Conservation (phyloP, 2,113 vertebrate species). For the Sapayoa aenigma region DNA sequence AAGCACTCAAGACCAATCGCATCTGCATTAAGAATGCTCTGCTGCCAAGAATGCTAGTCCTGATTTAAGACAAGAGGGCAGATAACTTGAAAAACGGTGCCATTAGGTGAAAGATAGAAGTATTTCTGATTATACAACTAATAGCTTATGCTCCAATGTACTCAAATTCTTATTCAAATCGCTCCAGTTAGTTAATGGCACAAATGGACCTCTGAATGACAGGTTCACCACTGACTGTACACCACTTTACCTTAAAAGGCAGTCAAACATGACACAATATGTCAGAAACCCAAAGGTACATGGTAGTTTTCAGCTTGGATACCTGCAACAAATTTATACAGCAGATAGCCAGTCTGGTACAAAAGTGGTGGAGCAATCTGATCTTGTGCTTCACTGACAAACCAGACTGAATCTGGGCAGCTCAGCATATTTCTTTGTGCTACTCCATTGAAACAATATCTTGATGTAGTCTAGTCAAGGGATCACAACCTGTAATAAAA, state of each 20-base stretch:
- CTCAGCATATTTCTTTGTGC: slow-evolving; percentile 20
- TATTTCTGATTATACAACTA: background rate
- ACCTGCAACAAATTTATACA: slow-evolving; percentile 11
- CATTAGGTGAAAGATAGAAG: background rate
- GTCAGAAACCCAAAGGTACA: slow-evolving; percentile 42
- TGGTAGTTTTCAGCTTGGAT: slow-evolving; percentile 43
- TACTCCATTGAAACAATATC: slow-evolving; percentile 8
- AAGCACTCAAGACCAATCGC: background rate
- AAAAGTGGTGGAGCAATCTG: slow-evolving; percentile 22
- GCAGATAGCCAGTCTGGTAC: slow-evolving; percentile 23
- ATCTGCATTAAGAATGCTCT: background rate
- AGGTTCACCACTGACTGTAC: background rate
- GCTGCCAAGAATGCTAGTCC: background rate
- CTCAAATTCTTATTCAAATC: slow-evolving; percentile 10
- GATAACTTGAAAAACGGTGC: background rate
- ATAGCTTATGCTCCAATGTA: background rate
- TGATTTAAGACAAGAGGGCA: background rate
- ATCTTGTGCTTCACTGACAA: slow-evolving; percentile 46
- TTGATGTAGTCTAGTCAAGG: slow-evolving; percentile 7
- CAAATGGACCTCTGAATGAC: slow-evolving; percentile 25
- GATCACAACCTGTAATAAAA: background rate
- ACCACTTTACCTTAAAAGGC: slow-evolving; percentile 15
- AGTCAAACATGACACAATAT: background rate
- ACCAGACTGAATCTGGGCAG: slow-evolving; percentile 14
- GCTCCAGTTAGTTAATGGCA: background rate